Base-by-base conservation (phyloP, 2,888 invertebrate species). In the Sarcophaga subvicina region DNA sequence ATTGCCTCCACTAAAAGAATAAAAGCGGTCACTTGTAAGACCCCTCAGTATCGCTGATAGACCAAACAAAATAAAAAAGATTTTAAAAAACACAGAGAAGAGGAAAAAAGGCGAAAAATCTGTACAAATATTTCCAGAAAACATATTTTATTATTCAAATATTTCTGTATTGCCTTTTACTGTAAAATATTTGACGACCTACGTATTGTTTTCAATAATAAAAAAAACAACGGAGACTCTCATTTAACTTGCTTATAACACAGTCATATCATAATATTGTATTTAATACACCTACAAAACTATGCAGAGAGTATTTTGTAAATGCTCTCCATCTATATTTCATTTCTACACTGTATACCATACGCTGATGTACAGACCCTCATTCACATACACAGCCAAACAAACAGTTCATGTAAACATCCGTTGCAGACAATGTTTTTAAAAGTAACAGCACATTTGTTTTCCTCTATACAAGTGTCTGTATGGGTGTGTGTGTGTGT, bases 371-470 rank as follows among this genome's bases (percentile, higher is more conserved):
- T 17, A 54, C 17, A 54, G 5, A 54, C 49, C 4, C 49, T 14
- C 1, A 4, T 2, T 54, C 14, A 0, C 54, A 5, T 0, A 17
- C 54, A 54, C 54, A 37, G 8, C 1, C 3, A 49, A 5, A 54
- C 54, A 54, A 54, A 25, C 27, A 14, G 62, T 45, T 82, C 81
- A 72, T 87, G 87, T 87, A 87, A 87, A 87, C 87, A 87, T 87
- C 87, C 87, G 87, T 79, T 81, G 79, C 87, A 87, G 87, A 87
- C 87, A 84, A 79, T 84, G 80, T 83, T 83, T 83, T 66, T 79
- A 12, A 54, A 1, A 54, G 17, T 14, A 54, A 54, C 17, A 54
- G 54, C 54, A 37, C 37, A 54, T 54, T 54, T 54, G 54, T 54
- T 54, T 54, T 54, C 54, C 37, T 67, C 12, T 10, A 45, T 20